Percentiles rank a stretch among this genome's conserved stretches.
Conservation (phyloP, 2,888 invertebrate genomes). For the Parnassius orleans region DNA sequence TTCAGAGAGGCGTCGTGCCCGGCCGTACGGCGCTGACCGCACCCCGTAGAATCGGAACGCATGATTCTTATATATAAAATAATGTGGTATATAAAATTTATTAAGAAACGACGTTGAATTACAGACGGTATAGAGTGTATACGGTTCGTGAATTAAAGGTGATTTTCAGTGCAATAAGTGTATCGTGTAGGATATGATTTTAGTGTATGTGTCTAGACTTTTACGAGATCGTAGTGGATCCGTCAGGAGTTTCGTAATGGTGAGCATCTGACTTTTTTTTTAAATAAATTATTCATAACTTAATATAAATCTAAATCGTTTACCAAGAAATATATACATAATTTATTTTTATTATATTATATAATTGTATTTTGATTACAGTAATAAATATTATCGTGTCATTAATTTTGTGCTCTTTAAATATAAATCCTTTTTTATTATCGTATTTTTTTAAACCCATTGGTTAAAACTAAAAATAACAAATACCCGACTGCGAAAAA, state of each 20-base stretch:
- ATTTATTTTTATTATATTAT: no score
- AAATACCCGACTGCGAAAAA: no score
- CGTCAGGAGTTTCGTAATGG: slow-evolving; percentile 55
- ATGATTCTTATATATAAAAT: slow-evolving; percentile 19
- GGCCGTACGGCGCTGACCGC: slow-evolving; percentile 59
- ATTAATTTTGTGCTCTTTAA: no score
- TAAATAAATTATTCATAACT: not conserved
- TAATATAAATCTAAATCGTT: no score
- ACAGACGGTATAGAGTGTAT: slow-evolving; percentile 8
- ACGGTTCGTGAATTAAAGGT: slow-evolving; percentile 15
- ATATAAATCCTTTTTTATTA: no score
- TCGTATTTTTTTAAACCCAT: no score
- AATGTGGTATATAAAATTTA: not conserved
- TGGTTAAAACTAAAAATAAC: no score
- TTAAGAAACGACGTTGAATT: not conserved
- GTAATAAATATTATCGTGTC: no score
- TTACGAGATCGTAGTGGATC: slow-evolving; percentile 41
- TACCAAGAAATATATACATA: no score
- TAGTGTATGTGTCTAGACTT: slow-evolving; percentile 50
- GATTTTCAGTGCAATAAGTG: slow-evolving; percentile 27
- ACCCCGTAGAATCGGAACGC: slow-evolving; percentile 44
- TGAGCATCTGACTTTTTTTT: slow-evolving; percentile 40
- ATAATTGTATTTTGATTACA: no score
- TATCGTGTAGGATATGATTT: slow-evolving; percentile 50
- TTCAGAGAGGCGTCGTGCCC: slow-evolving; percentile 61